These are phyloP conservation scores for Phymastichus coffea DNA, from an alignment of 1,140 invertebrate genomes.

Conservation along the genomic window DNA sequence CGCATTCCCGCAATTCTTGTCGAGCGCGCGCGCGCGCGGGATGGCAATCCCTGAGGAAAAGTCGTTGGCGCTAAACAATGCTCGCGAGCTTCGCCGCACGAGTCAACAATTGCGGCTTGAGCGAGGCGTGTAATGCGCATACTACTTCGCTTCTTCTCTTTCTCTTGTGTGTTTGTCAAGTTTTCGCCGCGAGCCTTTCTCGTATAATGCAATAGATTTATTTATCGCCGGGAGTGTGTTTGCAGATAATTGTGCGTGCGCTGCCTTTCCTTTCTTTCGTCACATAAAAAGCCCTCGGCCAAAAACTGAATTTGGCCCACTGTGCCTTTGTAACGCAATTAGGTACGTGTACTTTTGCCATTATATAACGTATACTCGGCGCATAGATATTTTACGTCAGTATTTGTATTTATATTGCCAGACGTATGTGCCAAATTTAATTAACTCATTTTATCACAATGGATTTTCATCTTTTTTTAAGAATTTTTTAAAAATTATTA, in stretches of 20 bases:
- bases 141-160: background rate
- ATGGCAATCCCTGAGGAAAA: background rate
- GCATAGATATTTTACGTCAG: too few species aligned
- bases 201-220: too few species aligned
- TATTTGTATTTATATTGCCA: too few species aligned
- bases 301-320: background rate
- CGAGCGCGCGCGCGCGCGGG: too few species aligned
- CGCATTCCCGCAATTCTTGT: too few species aligned
- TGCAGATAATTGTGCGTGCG: conserved; percentile 1
- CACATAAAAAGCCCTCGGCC: background rate
- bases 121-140: background rate
- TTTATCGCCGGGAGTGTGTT: background rate
- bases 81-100: too few species aligned
- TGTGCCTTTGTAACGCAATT: background rate
- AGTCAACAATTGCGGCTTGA: conserved; percentile 13
- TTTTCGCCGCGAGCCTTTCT: background rate
- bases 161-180: background rate
- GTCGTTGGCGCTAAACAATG: conserved; percentile 6
- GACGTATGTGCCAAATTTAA: too few species aligned
- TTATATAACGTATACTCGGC: too few species aligned
- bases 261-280: background rate
- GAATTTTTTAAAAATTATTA: too few species aligned
- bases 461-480: too few species aligned
- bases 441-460: too few species aligned
- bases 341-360: background rate